These are phyloP conservation scores for Rana temporaria DNA, from an alignment of 2,113 vertebrate species.

Conservation along the genomic window DNA sequence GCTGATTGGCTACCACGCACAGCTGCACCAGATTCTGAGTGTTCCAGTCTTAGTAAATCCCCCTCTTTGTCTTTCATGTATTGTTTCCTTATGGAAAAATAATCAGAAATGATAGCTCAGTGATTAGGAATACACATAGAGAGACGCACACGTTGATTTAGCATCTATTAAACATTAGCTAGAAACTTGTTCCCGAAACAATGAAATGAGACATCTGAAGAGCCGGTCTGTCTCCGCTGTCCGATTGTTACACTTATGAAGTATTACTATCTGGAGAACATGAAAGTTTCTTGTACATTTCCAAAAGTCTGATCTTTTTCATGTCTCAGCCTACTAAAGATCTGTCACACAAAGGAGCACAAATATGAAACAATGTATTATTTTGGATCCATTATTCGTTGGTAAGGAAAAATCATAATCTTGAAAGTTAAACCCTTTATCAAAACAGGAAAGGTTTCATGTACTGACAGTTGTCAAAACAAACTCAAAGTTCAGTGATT, in stretches of 20 bases:
- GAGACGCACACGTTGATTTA: not conserved
- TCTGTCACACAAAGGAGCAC: slow-evolving; percentile 15
- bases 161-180: not conserved
- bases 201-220: slow-evolving; percentile 32
- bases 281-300: slow-evolving; percentile 8
- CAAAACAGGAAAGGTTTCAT: slow-evolving; percentile 47
- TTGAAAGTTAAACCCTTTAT: not conserved
- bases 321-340: slow-evolving; percentile 11
- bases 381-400: slow-evolving; percentile 13
- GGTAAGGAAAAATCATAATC: slow-evolving; percentile 8
- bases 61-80: too few relatives aligned
- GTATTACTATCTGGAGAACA: slow-evolving; percentile 30
- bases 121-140: not conserved
- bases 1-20: too few relatives aligned
- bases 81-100: not conserved
- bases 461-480: slow-evolving; percentile 43
- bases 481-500: slow-evolving; percentile 1
- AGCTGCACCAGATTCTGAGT: too few relatives aligned
- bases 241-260: slow-evolving; percentile 1
- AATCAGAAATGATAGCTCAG: not conserved
- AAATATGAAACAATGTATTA: slow-evolving; percentile 24
- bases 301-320: slow-evolving; percentile 36
- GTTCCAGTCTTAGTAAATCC: too few relatives aligned
- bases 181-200: slow-evolving; percentile 13
- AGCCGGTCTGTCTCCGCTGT: slow-evolving; percentile 10